Conservation (phyloP, 2,113 vertebrate species). For the Acrocephalus arundinaceus region DNA sequence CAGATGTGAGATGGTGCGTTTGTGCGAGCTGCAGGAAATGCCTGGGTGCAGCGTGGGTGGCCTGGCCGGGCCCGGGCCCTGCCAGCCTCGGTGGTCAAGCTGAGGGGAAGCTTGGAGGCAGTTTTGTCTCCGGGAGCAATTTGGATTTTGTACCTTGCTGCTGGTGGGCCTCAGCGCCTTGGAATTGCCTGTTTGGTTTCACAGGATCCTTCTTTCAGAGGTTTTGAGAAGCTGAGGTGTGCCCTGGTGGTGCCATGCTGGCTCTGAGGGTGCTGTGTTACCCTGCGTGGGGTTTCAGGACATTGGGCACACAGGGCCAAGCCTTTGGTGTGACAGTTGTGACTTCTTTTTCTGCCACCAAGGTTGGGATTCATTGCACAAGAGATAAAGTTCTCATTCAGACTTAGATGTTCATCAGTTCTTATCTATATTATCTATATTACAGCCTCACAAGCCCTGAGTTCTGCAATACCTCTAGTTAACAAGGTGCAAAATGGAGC, state of each 20-base stretch:
- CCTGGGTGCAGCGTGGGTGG: slow-evolving; percentile 32
- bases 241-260: accelerated
- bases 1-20: neutral
- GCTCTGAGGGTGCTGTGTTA: accelerated
- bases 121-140: neutral
- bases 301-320: neutral
- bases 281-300: accelerated
- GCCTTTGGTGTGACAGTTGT: neutral
- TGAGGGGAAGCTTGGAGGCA: neutral
- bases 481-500: too few species aligned
- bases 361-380: too few species aligned
- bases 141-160: neutral
- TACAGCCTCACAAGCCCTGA: too few species aligned
- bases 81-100: slow-evolving; percentile 9
- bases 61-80: neutral
- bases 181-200: neutral
- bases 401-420: too few species aligned
- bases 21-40: neutral
- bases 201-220: accelerated
- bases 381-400: too few species aligned
- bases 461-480: too few species aligned
- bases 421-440: too few species aligned
- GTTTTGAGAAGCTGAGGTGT: neutral
- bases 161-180: neutral
- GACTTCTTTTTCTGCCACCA: too few species aligned